Conservation (phyloP, 1,140 invertebrate species). For the Panulirus ornatus region DNA sequence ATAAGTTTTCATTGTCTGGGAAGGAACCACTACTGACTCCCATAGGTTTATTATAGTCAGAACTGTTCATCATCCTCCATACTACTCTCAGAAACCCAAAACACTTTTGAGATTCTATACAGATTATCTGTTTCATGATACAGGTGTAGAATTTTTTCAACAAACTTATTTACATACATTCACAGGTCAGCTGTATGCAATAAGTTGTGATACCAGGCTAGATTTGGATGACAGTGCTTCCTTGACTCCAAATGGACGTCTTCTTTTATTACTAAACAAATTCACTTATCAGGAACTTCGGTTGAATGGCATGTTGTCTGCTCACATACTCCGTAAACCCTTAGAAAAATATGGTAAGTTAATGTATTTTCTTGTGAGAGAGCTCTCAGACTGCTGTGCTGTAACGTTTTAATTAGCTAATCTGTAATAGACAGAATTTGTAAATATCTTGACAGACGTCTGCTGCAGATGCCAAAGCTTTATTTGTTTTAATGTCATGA, state of each 20-base stretch:
- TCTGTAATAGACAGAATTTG: too few species aligned
- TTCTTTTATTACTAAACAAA: conserved; percentile 31
- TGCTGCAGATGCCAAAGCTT: too few species aligned
- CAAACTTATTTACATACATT: background rate
- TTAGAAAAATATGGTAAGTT: conserved; percentile 30
- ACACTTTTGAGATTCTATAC: background rate
- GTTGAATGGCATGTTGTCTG: conserved; percentile 17
- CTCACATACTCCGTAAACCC: conserved; percentile 38
- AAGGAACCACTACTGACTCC: background rate
- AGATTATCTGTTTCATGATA: background rate
- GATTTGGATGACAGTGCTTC: conserved; percentile 29
- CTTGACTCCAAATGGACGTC: conserved; percentile 28
- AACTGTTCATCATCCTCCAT: background rate
- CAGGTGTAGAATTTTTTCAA: background rate
- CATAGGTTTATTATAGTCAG: background rate
- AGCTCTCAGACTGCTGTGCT: too few species aligned
- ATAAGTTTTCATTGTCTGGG: background rate
- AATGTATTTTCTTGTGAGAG: too few species aligned
- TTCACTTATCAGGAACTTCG: conserved; percentile 39
- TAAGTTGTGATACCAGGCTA: conserved; percentile 24
- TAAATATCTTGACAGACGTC: too few species aligned
- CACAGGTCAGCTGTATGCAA: conserved; percentile 19
- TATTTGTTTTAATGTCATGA: too few species aligned
- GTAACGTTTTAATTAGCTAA: too few species aligned
- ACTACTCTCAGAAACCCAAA: background rate